Evolutionary conservation across 2,888 invertebrate genomes (phyloP).

Genomic region (Xestia sexstrigata): DNA sequence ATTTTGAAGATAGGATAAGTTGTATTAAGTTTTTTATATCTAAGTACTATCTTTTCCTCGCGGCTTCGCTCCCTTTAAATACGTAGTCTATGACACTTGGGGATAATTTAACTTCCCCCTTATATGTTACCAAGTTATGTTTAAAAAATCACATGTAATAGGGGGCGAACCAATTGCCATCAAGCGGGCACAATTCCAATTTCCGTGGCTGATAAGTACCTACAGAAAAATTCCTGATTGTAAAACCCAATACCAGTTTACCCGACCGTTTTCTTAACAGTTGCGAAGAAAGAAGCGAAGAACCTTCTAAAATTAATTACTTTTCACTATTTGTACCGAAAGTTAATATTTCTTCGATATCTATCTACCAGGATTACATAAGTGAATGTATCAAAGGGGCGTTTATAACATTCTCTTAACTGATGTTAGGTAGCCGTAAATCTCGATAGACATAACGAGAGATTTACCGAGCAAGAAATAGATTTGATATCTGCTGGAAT

Average conservation of each 20-base stretch:
- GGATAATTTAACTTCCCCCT: no score
- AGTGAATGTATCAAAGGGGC: conserved; percentile 38
- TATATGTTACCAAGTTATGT: neutral
- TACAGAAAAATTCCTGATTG: neutral
- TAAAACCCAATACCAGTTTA: neutral
- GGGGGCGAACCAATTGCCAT: neutral
- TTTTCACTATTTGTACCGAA: neutral
- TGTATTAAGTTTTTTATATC: no score
- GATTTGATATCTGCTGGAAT: conserved; percentile 46
- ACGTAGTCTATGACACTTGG: no score
- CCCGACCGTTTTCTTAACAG: neutral
- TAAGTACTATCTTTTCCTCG: no score
- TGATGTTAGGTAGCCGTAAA: conserved; percentile 43
- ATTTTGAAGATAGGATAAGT: neutral
- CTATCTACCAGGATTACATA: conserved; percentile 35
- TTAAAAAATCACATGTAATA: no score
- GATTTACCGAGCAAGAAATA: conserved; percentile 57
- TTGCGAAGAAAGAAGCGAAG: neutral
- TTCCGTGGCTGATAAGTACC: neutral
- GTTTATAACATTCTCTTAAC: conserved; percentile 41
- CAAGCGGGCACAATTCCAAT: neutral
- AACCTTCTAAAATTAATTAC: neutral
- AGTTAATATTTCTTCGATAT: neutral
- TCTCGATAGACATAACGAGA: conserved; percentile 36
- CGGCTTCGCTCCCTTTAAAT: no score